Base-by-base conservation (phyloP, 2,888 invertebrate genomes). In the Tenthredo notha region DNA sequence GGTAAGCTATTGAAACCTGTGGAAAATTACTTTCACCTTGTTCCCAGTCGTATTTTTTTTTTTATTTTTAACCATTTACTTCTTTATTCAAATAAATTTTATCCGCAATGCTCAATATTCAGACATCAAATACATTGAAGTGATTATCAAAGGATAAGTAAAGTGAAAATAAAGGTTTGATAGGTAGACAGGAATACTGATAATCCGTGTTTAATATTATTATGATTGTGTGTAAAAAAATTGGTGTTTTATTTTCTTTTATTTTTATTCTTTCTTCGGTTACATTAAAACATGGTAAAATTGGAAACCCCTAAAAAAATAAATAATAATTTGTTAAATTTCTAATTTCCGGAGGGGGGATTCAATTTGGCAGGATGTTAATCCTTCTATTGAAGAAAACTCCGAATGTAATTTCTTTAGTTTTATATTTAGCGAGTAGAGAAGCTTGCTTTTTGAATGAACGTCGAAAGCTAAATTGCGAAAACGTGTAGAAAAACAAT, bases 401-500 rank as follows among this genome's bases (percentile, higher is more conserved):
- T 50, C 77, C 40, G 80, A 25, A 10, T 80, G 61, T 58, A 80
- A 37, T 58, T 80, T 80, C 40, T 61, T 37, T 25, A 58, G 21
- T 80, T 80, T 80, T 61, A 80, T n/a, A n/a, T n/a, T 80, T 61
- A 58, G 37, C 37, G 58, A 58, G 61, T 12, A n/a, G 61, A n/a
- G 80, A 54, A 54, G 47, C 47, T 50, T 33, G 7, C 29, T n/a
- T 43, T 43, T 50, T 77, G 77, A 58, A 61, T 80, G 40, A 80
- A 80, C 80, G 58, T n/a, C n/a, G n/a, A n/a, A 21, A 58, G 40
- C 80, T 33, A 83, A 83, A 83, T 83, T 83, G 83, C 83, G 29
- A 70, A 83, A 83, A 70, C 83, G 83, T 83, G 83, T 83, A 83
- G 65, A 83, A 83, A 83, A 83, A 83, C 83, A 83, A 83, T 65